phyloP scores from a whole-genome alignment of 1,140 invertebrate species.

The Aphelenchoides avenae region DNA sequence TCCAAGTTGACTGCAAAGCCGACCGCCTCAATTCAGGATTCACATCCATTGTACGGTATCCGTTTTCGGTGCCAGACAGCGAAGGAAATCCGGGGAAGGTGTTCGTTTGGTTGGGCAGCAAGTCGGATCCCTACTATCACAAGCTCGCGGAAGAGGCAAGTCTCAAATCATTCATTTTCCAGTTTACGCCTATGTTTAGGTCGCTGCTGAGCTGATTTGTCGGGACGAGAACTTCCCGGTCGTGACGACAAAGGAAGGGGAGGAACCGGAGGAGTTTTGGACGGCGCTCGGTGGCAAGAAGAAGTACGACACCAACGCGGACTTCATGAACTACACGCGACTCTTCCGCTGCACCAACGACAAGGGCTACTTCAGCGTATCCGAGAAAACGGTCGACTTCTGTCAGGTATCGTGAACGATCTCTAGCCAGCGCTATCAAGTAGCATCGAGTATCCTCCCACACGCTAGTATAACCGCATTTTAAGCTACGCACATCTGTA shows the following conservation, averaged over 20 bases:
- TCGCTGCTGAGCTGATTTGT: slow-evolving; percentile 54
- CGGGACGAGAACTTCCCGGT: slow-evolving; percentile 60
- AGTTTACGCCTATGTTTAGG: slow-evolving; percentile 36
- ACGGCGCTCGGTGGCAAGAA: slow-evolving; percentile 85
- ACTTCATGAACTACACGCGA: slow-evolving; percentile 87
- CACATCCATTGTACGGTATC: slow-evolving; percentile 59
- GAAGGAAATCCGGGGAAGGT: slow-evolving; percentile 84
- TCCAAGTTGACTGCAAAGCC: slow-evolving; percentile 67
- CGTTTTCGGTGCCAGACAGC: slow-evolving; percentile 63
- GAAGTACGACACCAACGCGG: slow-evolving; percentile 80
- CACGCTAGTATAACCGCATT: slow-evolving; percentile 5
- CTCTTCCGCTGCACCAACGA: slow-evolving; percentile 98
- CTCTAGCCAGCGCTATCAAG: too few species aligned
- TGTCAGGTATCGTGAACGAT: slow-evolving; percentile 73
- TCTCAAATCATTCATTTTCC: slow-evolving; percentile 62
- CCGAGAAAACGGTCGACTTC: slow-evolving; percentile 98
- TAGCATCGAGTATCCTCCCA: too few species aligned
- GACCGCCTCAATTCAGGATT: slow-evolving; percentile 62
- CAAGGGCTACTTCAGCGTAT: slow-evolving; percentile 96
- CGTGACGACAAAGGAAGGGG: slow-evolving; percentile 84
- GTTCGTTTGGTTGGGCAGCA: slow-evolving; percentile 93
- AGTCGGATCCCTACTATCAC: slow-evolving; percentile 80
- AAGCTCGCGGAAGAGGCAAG: slow-evolving; percentile 79
- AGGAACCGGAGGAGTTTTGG: slow-evolving; percentile 99
- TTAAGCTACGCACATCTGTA: not conserved